A percentile compares a stretch with the other conserved stretches of the same genome.
Conservation (phyloP, 2,797 vertebrate species). For the Falco rusticolus region DNA sequence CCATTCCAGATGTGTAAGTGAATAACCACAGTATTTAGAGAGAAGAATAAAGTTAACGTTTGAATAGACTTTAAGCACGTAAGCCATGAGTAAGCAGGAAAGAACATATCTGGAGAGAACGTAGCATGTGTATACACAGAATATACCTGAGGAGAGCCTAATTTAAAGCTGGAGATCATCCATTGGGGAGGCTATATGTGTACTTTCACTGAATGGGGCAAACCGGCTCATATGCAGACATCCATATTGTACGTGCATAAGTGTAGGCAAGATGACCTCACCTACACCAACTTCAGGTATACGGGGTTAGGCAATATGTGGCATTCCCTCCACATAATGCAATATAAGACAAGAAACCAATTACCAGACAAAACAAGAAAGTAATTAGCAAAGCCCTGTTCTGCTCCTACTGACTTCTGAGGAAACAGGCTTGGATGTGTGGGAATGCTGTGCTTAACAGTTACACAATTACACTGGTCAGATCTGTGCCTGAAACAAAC, state of each 20-base stretch:
- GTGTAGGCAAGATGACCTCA: not conserved
- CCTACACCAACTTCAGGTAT: not conserved
- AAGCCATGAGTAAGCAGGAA: conserved; percentile 34
- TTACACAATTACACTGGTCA: conserved; percentile 22
- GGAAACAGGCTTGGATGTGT: not conserved
- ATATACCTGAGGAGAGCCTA: not conserved
- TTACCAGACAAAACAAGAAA: not conserved
- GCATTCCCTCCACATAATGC: not conserved
- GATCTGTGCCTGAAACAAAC: conserved; percentile 16
- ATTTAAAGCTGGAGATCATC: not conserved
- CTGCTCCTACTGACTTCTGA: conserved; percentile 29
- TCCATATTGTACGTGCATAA: not conserved
- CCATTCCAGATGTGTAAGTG: conserved; percentile 57
- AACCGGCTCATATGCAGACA: not conserved
- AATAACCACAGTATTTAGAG: conserved; percentile 34
- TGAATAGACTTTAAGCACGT: conserved; percentile 16
- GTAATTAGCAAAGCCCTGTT: not conserved
- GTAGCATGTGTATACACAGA: not conserved
- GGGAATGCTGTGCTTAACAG: not conserved
- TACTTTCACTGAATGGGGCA: not conserved
- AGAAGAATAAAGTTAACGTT: conserved; percentile 44
- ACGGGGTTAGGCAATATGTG: not conserved
- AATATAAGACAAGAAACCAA: not conserved
- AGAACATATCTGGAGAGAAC: not conserved
- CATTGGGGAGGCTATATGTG: not conserved